These are phyloP conservation scores for Takifugu bimaculatus DNA, from an alignment of 2,113 vertebrate genomes.

Conservation along the genomic window DNA sequence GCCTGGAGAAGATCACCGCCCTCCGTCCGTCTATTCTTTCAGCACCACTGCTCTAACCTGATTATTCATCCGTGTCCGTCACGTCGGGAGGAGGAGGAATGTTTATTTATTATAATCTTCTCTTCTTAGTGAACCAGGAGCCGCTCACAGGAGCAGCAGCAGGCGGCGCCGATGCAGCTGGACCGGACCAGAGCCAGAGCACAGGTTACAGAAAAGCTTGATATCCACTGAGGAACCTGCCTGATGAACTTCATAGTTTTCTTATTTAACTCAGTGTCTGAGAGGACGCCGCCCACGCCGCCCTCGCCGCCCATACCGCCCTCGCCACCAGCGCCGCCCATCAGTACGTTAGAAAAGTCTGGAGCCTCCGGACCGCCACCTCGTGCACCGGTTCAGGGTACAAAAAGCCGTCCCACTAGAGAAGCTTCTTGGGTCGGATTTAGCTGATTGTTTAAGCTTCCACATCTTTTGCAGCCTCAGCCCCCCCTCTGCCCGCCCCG, in stretches of 20 bases:
- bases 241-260: not conserved
- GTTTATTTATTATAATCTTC: not conserved
- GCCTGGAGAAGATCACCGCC: conserved; percentile 47
- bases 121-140: conserved; percentile 56
- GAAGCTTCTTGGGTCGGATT: not conserved
- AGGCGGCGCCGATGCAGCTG: rapidly evolving
- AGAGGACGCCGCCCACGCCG: conserved; percentile 11
- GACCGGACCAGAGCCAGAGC: conserved; percentile 7
- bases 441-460: not conserved
- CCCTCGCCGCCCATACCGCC: conserved; percentile 11
- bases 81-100: not conserved
- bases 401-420: not conserved
- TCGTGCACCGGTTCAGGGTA: conserved; percentile 17
- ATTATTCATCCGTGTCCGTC: too few relatives aligned
- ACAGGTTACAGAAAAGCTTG: conserved; percentile 22
- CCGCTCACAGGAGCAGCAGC: not conserved
- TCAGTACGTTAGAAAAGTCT: too few relatives aligned
- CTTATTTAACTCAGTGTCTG: conserved; percentile 34
- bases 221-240: not conserved
- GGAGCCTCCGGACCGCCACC: not conserved
- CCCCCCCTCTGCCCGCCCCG: conserved; percentile 24
- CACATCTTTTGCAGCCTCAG: conserved; percentile 38
- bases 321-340: conserved; percentile 24
- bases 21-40: conserved; percentile 47
- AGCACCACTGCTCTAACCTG: not conserved